A percentile compares a stretch with the other conserved stretches of the same genome.
These are phyloP conservation scores for Ornithorhynchus anatinus DNA, from an alignment of 2,113 vertebrate species.

Conservation along the genomic window DNA sequence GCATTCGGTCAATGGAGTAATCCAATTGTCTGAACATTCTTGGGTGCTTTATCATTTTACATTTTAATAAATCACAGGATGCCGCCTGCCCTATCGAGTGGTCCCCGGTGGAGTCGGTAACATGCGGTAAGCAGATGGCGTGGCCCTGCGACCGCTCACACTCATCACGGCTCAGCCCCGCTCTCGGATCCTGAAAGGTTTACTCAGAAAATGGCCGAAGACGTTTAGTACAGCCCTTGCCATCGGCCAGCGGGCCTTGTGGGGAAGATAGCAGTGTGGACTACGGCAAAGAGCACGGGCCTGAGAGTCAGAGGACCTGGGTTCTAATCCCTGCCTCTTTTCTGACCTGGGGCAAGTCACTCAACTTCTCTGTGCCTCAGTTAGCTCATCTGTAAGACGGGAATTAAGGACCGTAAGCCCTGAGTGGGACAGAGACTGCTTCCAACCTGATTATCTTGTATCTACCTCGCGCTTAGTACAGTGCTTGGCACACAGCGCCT, in stretches of 20 bases:
- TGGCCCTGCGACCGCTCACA: conserved; percentile 19
- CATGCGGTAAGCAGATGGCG: conserved; percentile 67
- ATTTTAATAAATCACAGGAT: conserved; percentile 72
- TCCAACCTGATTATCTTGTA: too few species aligned
- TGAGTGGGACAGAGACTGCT: too few species aligned
- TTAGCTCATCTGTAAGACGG: not conserved
- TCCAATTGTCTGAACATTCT: conserved; percentile 73
- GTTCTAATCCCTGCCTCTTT: not conserved
- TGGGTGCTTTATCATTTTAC: conserved; percentile 73
- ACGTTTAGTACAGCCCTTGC: conserved; percentile 29
- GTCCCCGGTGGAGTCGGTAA: conserved; percentile 55
- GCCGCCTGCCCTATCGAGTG: conserved; percentile 55
- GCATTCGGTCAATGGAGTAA: conserved; percentile 70
- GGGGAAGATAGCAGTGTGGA: too few species aligned
- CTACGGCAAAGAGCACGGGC: too few species aligned
- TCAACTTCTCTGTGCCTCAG: not conserved
- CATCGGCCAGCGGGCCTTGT: not conserved
- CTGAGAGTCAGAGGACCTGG: not conserved
- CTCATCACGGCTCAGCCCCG: conserved; percentile 42
- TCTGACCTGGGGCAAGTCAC: too few species aligned
- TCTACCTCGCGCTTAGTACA: too few species aligned
- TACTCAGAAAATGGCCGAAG: conserved; percentile 8
- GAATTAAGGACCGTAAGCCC: too few species aligned
- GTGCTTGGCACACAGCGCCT: too few species aligned
- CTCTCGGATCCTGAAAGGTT: too few species aligned